Conservation (phyloP, 2,797 vertebrate genomes). For the Simalia tracyae region DNA sequence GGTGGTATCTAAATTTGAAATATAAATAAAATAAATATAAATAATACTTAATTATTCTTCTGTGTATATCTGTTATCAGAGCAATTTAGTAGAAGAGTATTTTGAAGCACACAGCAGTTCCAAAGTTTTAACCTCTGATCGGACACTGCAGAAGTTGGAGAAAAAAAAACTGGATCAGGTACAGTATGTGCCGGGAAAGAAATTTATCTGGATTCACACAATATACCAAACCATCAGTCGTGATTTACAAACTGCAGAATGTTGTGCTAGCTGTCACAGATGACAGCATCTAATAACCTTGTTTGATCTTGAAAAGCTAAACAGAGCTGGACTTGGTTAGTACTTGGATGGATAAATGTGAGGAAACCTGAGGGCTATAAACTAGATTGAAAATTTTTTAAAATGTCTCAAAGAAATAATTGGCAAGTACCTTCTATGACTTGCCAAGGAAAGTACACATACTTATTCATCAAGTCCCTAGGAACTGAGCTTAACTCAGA, state of each 20-base stretch:
- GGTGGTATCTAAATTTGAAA: too few relatives aligned
- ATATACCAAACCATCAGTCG: neutral
- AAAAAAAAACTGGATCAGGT: constrained; percentile 90
- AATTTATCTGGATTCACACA: neutral
- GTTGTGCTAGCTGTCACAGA: neutral
- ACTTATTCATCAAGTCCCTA: neutral
- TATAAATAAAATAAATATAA: too few relatives aligned
- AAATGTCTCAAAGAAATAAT: neutral
- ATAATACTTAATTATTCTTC: constrained; percentile 18
- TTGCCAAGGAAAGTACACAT: neutral
- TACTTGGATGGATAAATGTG: neutral
- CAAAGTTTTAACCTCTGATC: constrained; percentile 92
- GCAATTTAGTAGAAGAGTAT: constrained; percentile 88
- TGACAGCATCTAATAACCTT: neutral
- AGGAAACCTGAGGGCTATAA: neutral
- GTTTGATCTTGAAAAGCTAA: neutral
- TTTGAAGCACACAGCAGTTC: constrained; percentile 97
- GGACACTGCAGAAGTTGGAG: constrained; percentile 88
- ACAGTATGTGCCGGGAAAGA: neutral
- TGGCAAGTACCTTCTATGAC: neutral
- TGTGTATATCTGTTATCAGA: constrained; percentile 67
- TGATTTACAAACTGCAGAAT: neutral
- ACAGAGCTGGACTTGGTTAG: neutral
- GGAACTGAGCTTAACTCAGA: neutral
- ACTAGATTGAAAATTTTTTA: neutral